Percentiles rank a stretch among this genome's conserved stretches.
phyloP scores from a whole-genome alignment of 2,888 invertebrate genomes.

The Limnephilus rhombicus region DNA sequence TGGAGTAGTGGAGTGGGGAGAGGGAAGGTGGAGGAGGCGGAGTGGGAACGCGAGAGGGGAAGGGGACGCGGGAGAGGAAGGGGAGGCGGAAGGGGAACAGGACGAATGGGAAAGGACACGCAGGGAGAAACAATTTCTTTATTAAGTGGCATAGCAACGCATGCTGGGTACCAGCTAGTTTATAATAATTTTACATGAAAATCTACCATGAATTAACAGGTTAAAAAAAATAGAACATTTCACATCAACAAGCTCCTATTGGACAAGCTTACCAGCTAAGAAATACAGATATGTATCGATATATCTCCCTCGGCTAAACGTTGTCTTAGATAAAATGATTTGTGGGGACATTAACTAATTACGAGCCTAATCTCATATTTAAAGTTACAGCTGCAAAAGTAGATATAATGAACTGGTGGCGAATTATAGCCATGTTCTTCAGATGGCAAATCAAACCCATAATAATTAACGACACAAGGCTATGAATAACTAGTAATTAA shows the following conservation, averaged over 20 bases:
- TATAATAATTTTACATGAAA: background rate
- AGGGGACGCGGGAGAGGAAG: no score
- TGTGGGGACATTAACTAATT: constrained; percentile 3
- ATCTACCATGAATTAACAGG: background rate
- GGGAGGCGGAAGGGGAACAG: no score
- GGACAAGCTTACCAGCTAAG: no score
- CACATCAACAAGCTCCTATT: no score
- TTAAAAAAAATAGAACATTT: background rate
- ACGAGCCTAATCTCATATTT: background rate
- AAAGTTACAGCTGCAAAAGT: background rate
- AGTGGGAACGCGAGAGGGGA: no score
- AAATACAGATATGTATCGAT: background rate
- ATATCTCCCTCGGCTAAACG: background rate
- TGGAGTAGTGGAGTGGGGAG: no score
- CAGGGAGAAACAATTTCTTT: no score
- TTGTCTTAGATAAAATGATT: constrained; percentile 1
- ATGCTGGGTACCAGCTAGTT: no score
- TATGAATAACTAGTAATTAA: background rate
- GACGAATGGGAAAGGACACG: no score
- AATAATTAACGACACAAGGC: constrained; percentile 5
- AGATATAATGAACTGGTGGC: background rate
- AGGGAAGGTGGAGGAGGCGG: no score
- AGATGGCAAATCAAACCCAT: background rate
- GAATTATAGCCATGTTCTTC: background rate
- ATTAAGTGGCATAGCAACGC: no score